Evolutionary conservation across 2,888 invertebrate species (phyloP).

Genomic region (Ophion ventricosus): DNA sequence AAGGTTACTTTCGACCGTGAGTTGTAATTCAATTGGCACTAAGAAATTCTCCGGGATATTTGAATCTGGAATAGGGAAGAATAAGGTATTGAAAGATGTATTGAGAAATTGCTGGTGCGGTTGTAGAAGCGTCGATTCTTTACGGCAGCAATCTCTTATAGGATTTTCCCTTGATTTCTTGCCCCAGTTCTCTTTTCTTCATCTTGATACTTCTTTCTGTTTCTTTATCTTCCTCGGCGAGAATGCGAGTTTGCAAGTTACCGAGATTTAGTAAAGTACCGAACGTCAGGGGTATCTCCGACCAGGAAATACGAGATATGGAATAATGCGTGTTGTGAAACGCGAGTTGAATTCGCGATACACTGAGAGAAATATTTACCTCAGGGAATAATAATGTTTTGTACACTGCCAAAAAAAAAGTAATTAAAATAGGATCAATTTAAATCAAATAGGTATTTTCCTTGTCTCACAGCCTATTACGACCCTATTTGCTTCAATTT

Average conservation of each 20-base stretch:
- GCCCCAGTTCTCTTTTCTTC: conserved; percentile 9
- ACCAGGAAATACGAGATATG: conserved; percentile 23
- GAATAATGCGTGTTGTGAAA: conserved; percentile 6
- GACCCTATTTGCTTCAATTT: no score
- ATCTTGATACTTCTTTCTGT: conserved; percentile 1
- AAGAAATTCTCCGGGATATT: no score
- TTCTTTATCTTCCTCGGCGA: conserved; percentile 1
- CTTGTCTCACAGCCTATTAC: no score
- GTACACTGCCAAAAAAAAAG: neutral
- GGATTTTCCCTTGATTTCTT: conserved; percentile 43
- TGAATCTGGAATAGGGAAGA: no score
- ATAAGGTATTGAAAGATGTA: no score
- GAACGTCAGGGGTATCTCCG: conserved; percentile 51
- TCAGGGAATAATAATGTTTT: no score
- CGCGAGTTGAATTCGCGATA: conserved; percentile 47
- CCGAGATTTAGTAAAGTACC: conserved; percentile 57
- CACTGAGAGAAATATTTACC: no score
- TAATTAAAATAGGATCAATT: no score
- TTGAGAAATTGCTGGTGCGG: no score
- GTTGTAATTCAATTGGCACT: no score
- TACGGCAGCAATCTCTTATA: neutral
- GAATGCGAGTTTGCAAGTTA: conserved; percentile 44
- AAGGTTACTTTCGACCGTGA: no score
- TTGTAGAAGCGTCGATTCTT: conserved; percentile 30
- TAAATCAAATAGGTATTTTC: no score